Conservation (phyloP, 2,888 invertebrate genomes). For the Pristionchus fissidentatus region DNA sequence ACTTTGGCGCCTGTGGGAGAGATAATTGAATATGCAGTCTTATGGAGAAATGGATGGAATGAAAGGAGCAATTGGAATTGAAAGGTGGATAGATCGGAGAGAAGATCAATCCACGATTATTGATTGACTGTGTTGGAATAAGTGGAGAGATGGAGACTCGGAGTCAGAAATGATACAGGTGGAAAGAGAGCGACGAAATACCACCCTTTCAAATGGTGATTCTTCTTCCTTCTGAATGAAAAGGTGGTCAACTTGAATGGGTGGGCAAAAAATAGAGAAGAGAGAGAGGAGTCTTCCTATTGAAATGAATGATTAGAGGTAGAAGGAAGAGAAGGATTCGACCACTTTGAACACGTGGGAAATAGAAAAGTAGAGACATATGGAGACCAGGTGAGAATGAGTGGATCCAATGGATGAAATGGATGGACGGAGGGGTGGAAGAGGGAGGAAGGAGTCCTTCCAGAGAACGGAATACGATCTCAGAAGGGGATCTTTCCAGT, state of each 20-base stretch:
- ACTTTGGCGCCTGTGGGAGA: slow-evolving; percentile 17
- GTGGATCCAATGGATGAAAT: not conserved
- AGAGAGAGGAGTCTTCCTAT: not conserved
- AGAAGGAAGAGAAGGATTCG: not conserved
- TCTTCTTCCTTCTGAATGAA: slow-evolving; percentile 15
- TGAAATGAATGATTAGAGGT: slow-evolving; percentile 13
- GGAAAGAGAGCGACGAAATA: not conserved
- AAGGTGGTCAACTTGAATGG: not conserved
- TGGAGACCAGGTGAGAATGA: slow-evolving; percentile 35
- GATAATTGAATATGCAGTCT: slow-evolving; percentile 48
- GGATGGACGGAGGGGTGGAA: not conserved
- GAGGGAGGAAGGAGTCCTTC: not conserved
- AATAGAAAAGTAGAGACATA: slow-evolving; percentile 7
- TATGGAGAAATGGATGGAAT: slow-evolving; percentile 22
- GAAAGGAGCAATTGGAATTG: not conserved
- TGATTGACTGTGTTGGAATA: not conserved
- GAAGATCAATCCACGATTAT: not conserved
- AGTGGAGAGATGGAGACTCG: not conserved
- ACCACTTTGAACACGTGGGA: slow-evolving; percentile 9
- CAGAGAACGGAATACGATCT: not conserved
- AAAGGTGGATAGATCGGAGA: not conserved
- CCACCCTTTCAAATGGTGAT: not conserved
- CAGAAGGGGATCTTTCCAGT: no score
- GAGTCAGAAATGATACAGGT: not conserved
- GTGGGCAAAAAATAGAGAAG: not conserved